Evolutionary conservation across 2,113 vertebrate genomes (phyloP), one percentile per base, ranked within the genome.

Genomic region (Corydoras maculifer): DNA sequence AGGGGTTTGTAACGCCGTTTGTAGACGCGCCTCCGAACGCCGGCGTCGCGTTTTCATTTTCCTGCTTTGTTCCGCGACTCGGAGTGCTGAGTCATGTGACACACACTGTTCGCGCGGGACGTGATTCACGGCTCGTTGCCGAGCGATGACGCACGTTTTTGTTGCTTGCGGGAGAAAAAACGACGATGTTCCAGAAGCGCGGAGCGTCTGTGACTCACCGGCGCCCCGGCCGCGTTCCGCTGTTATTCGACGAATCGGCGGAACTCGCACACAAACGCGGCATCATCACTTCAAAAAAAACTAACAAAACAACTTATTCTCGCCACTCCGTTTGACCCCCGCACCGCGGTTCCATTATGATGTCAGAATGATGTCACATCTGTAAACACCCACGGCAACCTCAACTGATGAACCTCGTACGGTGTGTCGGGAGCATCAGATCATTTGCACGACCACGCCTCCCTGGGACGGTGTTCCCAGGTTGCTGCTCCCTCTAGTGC

Each of bases 131-230:
- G 18, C 11, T 57, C 69, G 65, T 73, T 66, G 62, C 54, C 60
- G 4, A 2, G 32, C 53, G 4, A 13, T 62, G 58, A 67, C 65
- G 65, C 72, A 74, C 58, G 18, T 51, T 68, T 48, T 29, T 54
- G 50, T 63, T 58, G 68, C 69, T 63, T 9, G 5, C 11, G 25
- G 48, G 57, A 63, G 43, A 7, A 73, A 14, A 35, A 48, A 63
- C 74, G 43, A 71, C 58, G 50, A 63, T 65, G 51, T 63, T 32
- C 43, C 2, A 29, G 57, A 72, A 72, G 69, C 43, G 32, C 43
- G 43, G 70, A 77, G 65, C n/a, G n/a, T 70, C 25, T 13, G 9
- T 75, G 74, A 75, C 68, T 75, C 74, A 70, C 18, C 48, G 13
- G 30, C 8, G 9, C 59, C 29, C 31, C 25, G 15, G 8, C 65